These are phyloP conservation scores for Micropoecilia bifurca DNA, from an alignment of 2,797 vertebrate genomes.

Conservation along the genomic window DNA sequence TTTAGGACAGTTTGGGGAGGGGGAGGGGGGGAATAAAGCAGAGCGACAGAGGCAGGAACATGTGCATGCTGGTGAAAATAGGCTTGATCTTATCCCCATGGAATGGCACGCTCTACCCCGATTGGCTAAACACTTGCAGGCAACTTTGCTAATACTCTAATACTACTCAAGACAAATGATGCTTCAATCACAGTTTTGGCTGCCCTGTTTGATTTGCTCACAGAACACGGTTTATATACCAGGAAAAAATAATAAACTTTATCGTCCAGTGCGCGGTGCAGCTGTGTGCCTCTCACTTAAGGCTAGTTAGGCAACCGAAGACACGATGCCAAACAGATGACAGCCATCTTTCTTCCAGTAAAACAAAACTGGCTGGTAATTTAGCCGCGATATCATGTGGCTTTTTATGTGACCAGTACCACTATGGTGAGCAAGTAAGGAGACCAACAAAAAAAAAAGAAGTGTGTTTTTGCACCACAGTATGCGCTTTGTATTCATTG, in stretches of 20 bases:
- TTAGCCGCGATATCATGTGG: slow-evolving; percentile 50
- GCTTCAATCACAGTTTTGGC: slow-evolving; percentile 53
- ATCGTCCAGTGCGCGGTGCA: slow-evolving; percentile 34
- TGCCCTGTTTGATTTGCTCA: slow-evolving; percentile 62
- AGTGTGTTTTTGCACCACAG: slow-evolving; percentile 52
- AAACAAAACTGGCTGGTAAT: slow-evolving; percentile 60
- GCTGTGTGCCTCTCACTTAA: slow-evolving; percentile 35
- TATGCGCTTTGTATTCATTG: slow-evolving; percentile 76
- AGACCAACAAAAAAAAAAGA: slow-evolving; percentile 54
- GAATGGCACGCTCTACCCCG: slow-evolving; percentile 51
- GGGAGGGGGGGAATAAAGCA: not conserved
- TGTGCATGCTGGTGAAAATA: slow-evolving; percentile 55
- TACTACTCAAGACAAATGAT: slow-evolving; percentile 61
- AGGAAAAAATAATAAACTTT: slow-evolving; percentile 65
- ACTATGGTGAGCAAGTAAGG: slow-evolving; percentile 26
- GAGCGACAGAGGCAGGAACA: slow-evolving; percentile 13
- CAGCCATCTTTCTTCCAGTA: slow-evolving; percentile 64
- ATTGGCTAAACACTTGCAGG: slow-evolving; percentile 65
- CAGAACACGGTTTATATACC: slow-evolving; percentile 34
- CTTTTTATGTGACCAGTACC: slow-evolving; percentile 33
- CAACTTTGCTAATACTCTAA: slow-evolving; percentile 66
- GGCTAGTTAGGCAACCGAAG: slow-evolving; percentile 45
- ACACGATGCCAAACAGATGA: slow-evolving; percentile 28
- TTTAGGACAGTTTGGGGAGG: slow-evolving; percentile 31
- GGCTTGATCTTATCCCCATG: slow-evolving; percentile 54